phyloP scores from a whole-genome alignment of 1,140 invertebrate genomes.

The Limonius californicus region DNA sequence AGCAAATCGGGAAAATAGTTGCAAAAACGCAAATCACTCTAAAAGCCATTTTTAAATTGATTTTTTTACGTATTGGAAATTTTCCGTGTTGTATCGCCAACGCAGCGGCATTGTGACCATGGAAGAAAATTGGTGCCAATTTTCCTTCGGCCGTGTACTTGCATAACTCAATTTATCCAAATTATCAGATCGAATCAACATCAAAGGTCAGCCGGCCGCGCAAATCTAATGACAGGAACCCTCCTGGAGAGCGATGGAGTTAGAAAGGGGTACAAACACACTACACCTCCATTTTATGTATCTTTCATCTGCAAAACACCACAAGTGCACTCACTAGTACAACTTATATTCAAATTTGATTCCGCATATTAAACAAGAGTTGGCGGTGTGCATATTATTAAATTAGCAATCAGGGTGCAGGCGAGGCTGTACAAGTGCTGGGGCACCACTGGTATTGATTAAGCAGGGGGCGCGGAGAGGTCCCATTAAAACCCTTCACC shows the following conservation, averaged over 20 bases:
- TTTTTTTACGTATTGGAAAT: too few species aligned
- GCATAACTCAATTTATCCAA: background rate
- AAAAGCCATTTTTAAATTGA: too few species aligned
- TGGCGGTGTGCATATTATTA: conserved; percentile 44
- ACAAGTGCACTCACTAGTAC: conserved; percentile 10
- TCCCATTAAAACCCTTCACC: conserved; percentile 18
- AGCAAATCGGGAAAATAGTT: too few species aligned
- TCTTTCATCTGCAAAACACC: conserved; percentile 13
- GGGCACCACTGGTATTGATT: conserved; percentile 34
- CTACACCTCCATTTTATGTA: conserved; percentile 2
- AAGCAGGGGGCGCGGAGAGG: conserved; percentile 26
- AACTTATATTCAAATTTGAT: conserved; percentile 40
- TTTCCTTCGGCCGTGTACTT: too few species aligned
- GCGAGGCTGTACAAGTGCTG: conserved; percentile 31
- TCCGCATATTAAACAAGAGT: conserved; percentile 41
- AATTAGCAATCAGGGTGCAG: conserved; percentile 43
- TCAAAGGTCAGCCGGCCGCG: background rate
- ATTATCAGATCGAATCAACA: background rate
- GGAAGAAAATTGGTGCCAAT: too few species aligned
- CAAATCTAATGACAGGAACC: background rate
- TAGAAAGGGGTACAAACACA: background rate
- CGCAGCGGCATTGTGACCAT: too few species aligned
- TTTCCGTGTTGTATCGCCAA: too few species aligned
- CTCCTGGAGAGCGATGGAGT: background rate
- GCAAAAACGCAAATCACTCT: too few species aligned